Percentiles rank a stretch among this genome's conserved stretches.
Evolutionary conservation across 1,140 invertebrate species (phyloP).

Genomic region (Hormaphis cornu): DNA sequence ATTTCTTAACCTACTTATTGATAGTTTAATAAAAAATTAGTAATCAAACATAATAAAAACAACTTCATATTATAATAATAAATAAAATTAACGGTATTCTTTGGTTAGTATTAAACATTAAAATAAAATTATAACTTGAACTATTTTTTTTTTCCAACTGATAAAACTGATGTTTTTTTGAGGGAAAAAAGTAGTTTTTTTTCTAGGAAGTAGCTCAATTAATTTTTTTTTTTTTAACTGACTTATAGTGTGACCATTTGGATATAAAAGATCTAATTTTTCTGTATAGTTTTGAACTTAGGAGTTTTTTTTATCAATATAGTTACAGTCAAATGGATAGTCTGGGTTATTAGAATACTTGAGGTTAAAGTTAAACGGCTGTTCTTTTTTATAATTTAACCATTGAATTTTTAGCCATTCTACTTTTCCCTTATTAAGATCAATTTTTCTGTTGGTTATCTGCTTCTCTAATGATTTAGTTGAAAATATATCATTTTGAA

Average conservation of each 20-base stretch:
- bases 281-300: not conserved
- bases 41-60: too few species aligned
- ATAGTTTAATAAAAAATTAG: too few species aligned
- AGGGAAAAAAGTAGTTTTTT: not conserved
- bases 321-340: not conserved
- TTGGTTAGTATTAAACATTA: too few species aligned
- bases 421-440: not conserved
- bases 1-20: too few species aligned
- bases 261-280: conserved; percentile 1
- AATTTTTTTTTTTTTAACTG: conserved; percentile 21
- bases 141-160: too few species aligned
- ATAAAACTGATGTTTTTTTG: too few species aligned
- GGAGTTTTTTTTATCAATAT: not conserved
- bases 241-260: conserved; percentile 2
- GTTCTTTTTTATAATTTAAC: not conserved
- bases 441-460: not conserved
- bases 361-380: conserved; percentile 1
- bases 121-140: too few species aligned
- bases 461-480: not conserved
- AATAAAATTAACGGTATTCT: too few species aligned
- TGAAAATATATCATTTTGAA: conserved; percentile 10
- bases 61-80: too few species aligned
- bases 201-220: not conserved
- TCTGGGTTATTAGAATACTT: conserved; percentile 17
- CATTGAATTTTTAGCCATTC: conserved; percentile 30